Percentiles rank a stretch among this genome's conserved stretches.
Conservation (phyloP, 1,140 invertebrate genomes). For the Coelopa frigida region DNA sequence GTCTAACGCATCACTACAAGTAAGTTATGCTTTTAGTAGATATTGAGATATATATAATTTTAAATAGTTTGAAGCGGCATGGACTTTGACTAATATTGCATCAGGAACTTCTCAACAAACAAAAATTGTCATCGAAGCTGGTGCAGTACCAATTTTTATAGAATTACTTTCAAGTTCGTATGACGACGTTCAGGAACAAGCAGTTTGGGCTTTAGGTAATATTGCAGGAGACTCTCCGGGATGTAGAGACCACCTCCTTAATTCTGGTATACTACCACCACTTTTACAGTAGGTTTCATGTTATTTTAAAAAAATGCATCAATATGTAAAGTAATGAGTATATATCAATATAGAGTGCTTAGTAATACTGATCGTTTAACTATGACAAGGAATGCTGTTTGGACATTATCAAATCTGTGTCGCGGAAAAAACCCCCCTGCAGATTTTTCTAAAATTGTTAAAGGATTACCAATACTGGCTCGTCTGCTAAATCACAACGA, state of each 20-base stretch:
- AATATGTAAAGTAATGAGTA: no score
- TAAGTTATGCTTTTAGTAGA: slow-evolving; percentile 5
- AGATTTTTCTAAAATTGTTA: slow-evolving; percentile 78
- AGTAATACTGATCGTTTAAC: slow-evolving; percentile 75
- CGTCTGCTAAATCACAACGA: slow-evolving; percentile 83
- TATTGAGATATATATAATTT: slow-evolving; percentile 21
- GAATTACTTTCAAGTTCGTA: slow-evolving; percentile 69
- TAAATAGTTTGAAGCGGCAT: slow-evolving; percentile 98
- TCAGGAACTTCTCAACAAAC: slow-evolving; percentile 94
- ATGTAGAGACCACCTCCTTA: slow-evolving; percentile 85
- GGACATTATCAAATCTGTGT: slow-evolving; percentile 94
- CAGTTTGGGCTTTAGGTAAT: slow-evolving; percentile 89
- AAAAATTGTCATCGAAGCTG: slow-evolving; percentile 85
- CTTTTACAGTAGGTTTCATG: slow-evolving; percentile 71
- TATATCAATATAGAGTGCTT: slow-evolving; percentile 59
- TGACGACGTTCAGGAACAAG: slow-evolving; percentile 93
- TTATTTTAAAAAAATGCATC: slow-evolving; percentile 9
- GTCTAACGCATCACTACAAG: slow-evolving; percentile 77
- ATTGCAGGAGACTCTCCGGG: slow-evolving; percentile 93
- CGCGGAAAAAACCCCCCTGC: slow-evolving; percentile 95
- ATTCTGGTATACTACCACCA: slow-evolving; percentile 76
- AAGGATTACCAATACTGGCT: slow-evolving; percentile 79
- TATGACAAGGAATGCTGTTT: slow-evolving; percentile 95
- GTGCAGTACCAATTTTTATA: slow-evolving; percentile 90
- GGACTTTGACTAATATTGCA: slow-evolving; percentile 96